Conservation (phyloP, 2,797 vertebrate genomes). For the Pangasius larnaudii region DNA sequence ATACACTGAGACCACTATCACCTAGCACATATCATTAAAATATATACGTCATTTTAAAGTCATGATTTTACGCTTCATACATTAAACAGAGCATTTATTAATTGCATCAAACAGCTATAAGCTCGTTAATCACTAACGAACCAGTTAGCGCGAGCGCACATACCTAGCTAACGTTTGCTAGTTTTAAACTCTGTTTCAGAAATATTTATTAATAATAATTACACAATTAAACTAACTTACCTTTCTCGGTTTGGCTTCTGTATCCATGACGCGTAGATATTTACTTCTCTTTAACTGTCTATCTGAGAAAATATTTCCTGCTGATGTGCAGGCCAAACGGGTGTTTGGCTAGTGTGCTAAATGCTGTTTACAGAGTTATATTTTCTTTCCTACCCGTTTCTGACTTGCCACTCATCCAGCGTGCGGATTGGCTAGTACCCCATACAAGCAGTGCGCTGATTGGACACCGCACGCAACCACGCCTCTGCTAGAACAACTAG, state of each 20-base stretch:
- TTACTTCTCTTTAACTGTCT: not conserved
- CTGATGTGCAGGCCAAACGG: rapidly evolving
- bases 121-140: not conserved
- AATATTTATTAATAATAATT: not conserved
- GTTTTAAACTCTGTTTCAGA: not conserved
- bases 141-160: not conserved
- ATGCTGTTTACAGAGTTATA: not conserved
- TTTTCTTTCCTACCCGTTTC: not conserved
- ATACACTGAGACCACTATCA: not conserved
- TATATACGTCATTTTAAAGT: not conserved
- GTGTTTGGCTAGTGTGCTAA: not conserved
- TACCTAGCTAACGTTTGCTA: not conserved
- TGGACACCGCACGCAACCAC: not conserved
- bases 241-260: conserved; percentile 68
- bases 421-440: not conserved
- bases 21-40: not conserved
- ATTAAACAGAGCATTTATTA: not conserved
- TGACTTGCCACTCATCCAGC: not conserved
- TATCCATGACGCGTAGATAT: conserved; percentile 68
- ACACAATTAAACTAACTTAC: conserved; percentile 62
- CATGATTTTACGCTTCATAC: no score
- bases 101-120: no score
- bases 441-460: not conserved
- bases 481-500: not conserved
- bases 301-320: not conserved